These are phyloP conservation scores for Chrosomus eos DNA, from an alignment of 2,797 vertebrate species.

Conservation along the genomic window DNA sequence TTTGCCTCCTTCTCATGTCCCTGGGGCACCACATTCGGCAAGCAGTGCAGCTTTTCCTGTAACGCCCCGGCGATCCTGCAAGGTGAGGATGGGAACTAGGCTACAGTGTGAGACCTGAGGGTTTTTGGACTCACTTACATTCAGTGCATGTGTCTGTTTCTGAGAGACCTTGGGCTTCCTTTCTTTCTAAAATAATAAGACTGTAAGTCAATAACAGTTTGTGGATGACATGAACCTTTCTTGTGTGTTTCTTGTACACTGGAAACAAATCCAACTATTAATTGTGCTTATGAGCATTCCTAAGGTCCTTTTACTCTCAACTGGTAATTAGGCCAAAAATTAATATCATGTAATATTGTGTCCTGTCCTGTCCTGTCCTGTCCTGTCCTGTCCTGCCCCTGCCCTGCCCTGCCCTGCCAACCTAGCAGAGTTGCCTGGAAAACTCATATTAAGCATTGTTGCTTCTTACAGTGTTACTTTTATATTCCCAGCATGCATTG, in stretches of 20 bases:
- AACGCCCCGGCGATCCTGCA: conserved; percentile 90
- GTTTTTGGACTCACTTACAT: conserved; percentile 1
- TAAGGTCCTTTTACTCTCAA: not conserved
- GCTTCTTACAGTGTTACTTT: not conserved
- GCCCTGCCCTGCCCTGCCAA: not conserved
- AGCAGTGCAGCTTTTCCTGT: conserved; percentile 89
- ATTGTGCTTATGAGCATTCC: not conserved
- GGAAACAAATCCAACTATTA: not conserved
- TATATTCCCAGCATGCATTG: too few relatives aligned
- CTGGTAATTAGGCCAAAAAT: not conserved
- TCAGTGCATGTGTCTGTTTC: conserved; percentile 1
- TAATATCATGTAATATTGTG: too few relatives aligned
- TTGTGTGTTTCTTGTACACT: conserved; percentile 8
- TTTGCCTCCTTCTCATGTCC: conserved; percentile 89
- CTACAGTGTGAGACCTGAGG: not conserved
- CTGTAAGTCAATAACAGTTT: not conserved
- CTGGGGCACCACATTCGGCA: conserved; percentile 84
- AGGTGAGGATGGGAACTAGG: conserved; percentile 74
- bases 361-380: accelerated
- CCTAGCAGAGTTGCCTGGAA: not conserved
- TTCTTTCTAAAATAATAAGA: conserved; percentile 9
- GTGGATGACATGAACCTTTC: not conserved
- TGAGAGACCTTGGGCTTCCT: not conserved
- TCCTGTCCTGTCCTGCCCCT: accelerated
- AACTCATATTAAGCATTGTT: not conserved